A percentile compares a stretch with the other conserved stretches of the same genome.
These are phyloP conservation scores for Myotis planiceps DNA, from an alignment of 2,797 vertebrate genomes.

Conservation along the genomic window DNA sequence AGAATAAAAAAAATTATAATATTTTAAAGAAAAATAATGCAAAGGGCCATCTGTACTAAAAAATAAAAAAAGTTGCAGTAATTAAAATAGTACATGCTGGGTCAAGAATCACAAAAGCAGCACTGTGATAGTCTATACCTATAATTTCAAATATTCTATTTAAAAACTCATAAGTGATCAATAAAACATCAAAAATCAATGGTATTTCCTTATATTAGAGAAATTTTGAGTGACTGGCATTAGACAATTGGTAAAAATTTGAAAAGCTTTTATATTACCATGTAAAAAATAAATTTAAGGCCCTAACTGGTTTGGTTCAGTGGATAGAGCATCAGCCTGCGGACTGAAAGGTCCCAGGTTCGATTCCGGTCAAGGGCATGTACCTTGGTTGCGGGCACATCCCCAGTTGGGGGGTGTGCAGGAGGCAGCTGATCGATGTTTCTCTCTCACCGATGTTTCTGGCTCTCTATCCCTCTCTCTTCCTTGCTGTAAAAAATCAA, in stretches of 20 bases:
- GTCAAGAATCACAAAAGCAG: background rate
- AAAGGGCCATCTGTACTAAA: background rate
- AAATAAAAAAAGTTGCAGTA: background rate
- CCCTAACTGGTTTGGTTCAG: too few species aligned
- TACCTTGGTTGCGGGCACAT: too few species aligned
- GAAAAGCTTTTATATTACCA: background rate
- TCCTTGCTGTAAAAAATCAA: too few species aligned
- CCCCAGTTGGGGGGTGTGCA: too few species aligned
- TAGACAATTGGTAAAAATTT: background rate
- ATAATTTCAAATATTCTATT: slow-evolving; percentile 12
- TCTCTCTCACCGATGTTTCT: too few species aligned
- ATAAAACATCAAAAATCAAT: background rate
- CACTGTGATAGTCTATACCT: background rate
- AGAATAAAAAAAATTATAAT: background rate
- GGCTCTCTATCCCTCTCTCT: too few species aligned
- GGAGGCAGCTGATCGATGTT: too few species aligned
- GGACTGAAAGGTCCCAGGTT: too few species aligned
- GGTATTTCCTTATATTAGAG: background rate
- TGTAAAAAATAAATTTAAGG: background rate
- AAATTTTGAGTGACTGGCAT: background rate
- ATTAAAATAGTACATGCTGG: background rate
- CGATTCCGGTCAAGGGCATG: too few species aligned
- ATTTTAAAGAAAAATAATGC: background rate
- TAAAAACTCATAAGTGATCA: background rate
- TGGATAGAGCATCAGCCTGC: too few species aligned